These are phyloP conservation scores for Heliconius melpomene DNA, from an alignment of 1,140 invertebrate genomes.

Conservation along the genomic window DNA sequence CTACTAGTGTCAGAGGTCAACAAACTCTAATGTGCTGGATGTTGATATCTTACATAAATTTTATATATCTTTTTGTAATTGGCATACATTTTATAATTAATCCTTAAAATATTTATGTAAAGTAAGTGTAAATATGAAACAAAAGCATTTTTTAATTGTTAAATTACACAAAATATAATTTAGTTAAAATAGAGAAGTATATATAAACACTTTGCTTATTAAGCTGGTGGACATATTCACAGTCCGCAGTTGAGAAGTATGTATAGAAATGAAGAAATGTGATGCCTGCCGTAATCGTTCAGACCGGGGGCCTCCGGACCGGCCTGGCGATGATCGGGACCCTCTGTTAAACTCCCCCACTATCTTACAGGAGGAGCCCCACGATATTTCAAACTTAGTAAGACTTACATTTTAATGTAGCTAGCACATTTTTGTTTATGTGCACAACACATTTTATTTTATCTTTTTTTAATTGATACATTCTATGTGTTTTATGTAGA, in stretches of 20 bases:
- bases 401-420: slow-evolving; percentile 61
- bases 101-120: background rate
- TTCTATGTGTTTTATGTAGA: slow-evolving; percentile 10
- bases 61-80: background rate
- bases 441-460: slow-evolving; percentile 38
- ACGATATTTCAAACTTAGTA: slow-evolving; percentile 70
- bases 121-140: background rate
- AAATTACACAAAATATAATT: background rate
- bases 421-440: slow-evolving; percentile 52
- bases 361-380: slow-evolving; percentile 67
- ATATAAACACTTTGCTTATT: slow-evolving; percentile 29
- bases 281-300: slow-evolving; percentile 68
- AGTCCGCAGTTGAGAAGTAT: slow-evolving; percentile 75
- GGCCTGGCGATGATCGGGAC: slow-evolving; percentile 58
- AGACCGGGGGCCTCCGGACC: slow-evolving; percentile 59
- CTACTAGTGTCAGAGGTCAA: slow-evolving; percentile 9
- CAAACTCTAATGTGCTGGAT: slow-evolving; percentile 7
- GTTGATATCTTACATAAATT: background rate
- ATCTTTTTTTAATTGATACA: background rate
- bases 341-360: slow-evolving; percentile 66
- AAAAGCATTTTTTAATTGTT: background rate
- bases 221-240: slow-evolving; percentile 54
- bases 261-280: slow-evolving; percentile 78
- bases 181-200: slow-evolving; percentile 18
- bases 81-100: background rate